Evolutionary conservation across 2,113 vertebrate genomes (phyloP).

Genomic region (Callipepla squamata): DNA sequence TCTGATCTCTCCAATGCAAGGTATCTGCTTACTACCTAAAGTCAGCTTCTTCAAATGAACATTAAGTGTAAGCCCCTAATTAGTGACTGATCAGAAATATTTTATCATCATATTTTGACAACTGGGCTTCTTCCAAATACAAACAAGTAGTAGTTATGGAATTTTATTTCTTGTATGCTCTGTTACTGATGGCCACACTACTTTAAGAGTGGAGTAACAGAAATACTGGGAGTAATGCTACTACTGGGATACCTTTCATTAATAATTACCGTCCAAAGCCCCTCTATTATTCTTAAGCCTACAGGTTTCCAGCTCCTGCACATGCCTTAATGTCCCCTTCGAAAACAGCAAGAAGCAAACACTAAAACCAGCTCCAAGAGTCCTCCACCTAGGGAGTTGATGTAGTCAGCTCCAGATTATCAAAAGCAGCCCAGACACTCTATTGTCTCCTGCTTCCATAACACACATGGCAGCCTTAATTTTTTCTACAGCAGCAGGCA

Average conservation of each 20-base stretch:
- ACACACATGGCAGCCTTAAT: slow-evolving; percentile 5
- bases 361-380: neutral
- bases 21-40: neutral
- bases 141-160: neutral
- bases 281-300: neutral
- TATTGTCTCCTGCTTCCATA: neutral
- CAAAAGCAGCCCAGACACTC: neutral
- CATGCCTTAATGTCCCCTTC: neutral
- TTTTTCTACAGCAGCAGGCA: slow-evolving; percentile 28
- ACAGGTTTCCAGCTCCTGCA: neutral
- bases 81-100: neutral
- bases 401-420: neutral
- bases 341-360: neutral
- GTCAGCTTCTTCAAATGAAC: neutral
- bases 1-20: neutral
- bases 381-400: neutral
- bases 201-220: neutral
- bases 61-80: neutral
- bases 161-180: neutral
- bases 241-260: neutral
- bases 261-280: neutral
- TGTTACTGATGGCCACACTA: neutral
- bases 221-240: neutral
- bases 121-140: neutral
- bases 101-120: neutral